Conservation (phyloP, 30 jellyfish, hydroid and myxozoan species). For the Cassiopea andromeda region DNA sequence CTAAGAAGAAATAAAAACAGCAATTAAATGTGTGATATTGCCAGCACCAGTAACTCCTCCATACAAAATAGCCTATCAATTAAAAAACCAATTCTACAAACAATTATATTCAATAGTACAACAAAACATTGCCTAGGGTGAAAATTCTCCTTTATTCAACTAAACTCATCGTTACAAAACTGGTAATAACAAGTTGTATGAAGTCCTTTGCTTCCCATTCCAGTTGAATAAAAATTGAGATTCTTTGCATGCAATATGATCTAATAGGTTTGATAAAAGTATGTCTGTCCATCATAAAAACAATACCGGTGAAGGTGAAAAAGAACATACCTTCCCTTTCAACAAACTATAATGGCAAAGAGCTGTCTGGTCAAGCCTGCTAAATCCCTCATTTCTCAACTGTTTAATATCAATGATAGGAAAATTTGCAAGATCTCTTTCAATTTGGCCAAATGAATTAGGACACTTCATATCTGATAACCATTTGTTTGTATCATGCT, state of each 20-base stretch:
- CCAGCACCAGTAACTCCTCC: not conserved
- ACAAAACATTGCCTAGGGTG: too few relatives aligned
- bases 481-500: conserved; percentile 59
- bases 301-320: not conserved
- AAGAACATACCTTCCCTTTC: conserved; percentile 65
- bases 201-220: too few relatives aligned
- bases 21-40: not conserved
- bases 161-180: too few relatives aligned
- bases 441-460: conserved; percentile 61
- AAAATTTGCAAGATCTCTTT: conserved; percentile 65
- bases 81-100: too few relatives aligned
- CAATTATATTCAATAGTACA: too few relatives aligned
- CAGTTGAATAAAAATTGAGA: too few relatives aligned
- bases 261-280: too few relatives aligned
- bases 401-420: conserved; percentile 64
- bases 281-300: too few relatives aligned
- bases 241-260: too few relatives aligned
- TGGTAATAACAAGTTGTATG: too few relatives aligned
- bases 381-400: conserved; percentile 57
- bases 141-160: too few relatives aligned
- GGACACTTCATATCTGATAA: conserved; percentile 73
- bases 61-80: too few relatives aligned
- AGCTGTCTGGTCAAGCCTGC: conserved; percentile 52
- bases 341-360: conserved; percentile 79
- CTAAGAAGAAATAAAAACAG: conserved; percentile 28